Evolutionary conservation across 1,140 invertebrate species (phyloP), one percentile per base, ranked within the genome.

Genomic region (Doryteuthis pealeii): DNA sequence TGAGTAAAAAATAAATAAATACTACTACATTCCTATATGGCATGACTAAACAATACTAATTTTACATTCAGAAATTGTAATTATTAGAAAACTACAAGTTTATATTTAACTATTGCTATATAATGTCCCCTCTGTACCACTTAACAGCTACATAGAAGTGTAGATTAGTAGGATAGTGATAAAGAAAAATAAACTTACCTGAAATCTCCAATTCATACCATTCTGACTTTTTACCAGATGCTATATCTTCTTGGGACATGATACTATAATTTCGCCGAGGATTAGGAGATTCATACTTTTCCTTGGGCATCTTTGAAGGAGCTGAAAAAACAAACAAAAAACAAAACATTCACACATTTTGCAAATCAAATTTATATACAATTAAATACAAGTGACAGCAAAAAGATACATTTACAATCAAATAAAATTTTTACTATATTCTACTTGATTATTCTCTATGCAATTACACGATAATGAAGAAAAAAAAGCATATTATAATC

Each of bases 161-260:
- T n/a, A n/a, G n/a, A n/a, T n/a, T n/a, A n/a, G n/a, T n/a, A n/a
- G n/a, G n/a, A n/a, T n/a, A n/a, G n/a, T n/a, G n/a, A n/a, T n/a
- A n/a, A n/a, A 62, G 22, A 62, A 2, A 76, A 70, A 73, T 69
- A 70, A 58, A 75, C 78, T 78, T 79, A 87, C 89, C 89, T 81
- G 82, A 85, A 49, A 89, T 88, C 78, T 89, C 89, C 67, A 89
- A 76, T 72, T 88, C 87, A 74, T 82, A 83, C 86, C 86, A 87
- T 88, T 92, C 91, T 80, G 95, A 94, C 89, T 95, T 95, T 88
- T 96, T 96, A 74, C 95, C 96, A 83, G 94, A 92, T 83, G 93
- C 93, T 81, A 93, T 91, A 85, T 98, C 96, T 89, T 96, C 95
- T 74, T 93, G 90, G 83, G 94, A 94, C 93, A 97, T 95, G 89